Percentiles rank a stretch among this genome's conserved stretches.
These are phyloP conservation scores for Drosophila seguyi DNA, from an alignment of 1,140 invertebrate genomes.

Conservation along the genomic window DNA sequence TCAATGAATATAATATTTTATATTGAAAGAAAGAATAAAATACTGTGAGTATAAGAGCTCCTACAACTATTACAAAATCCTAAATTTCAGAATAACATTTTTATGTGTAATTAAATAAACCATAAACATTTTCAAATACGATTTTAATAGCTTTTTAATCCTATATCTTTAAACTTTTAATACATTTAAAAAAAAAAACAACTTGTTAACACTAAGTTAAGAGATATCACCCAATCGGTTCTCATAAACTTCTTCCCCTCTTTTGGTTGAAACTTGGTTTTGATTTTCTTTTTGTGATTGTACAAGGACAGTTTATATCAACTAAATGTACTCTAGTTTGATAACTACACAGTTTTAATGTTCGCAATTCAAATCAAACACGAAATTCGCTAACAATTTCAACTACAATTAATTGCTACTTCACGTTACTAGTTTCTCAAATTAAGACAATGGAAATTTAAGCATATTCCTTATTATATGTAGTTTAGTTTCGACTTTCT, in stretches of 20 bases:
- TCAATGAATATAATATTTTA: background rate
- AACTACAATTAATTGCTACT: background rate
- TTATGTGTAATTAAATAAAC: too few species aligned
- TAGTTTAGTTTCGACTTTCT: conserved; percentile 14
- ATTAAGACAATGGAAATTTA: background rate
- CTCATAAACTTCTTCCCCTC: background rate
- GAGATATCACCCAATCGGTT: background rate
- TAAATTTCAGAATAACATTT: too few species aligned
- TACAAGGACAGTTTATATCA: conserved; percentile 20
- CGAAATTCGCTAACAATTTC: conserved; percentile 4
- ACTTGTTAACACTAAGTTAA: too few species aligned
- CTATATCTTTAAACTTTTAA: background rate
- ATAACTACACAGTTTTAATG: conserved; percentile 9
- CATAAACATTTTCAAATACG: too few species aligned
- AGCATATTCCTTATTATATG: background rate
- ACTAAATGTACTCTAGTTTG: conserved; percentile 13
- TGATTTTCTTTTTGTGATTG: conserved; percentile 1
- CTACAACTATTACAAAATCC: too few species aligned
- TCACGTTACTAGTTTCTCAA: background rate
- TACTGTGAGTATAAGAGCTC: background rate
- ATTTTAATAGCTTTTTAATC: background rate
- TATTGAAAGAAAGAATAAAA: background rate
- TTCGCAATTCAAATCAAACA: conserved; percentile 5
- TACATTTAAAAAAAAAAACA: background rate
- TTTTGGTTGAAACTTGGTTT: background rate